These are phyloP conservation scores for Peromyscus attwateri DNA, from an alignment of 2,797 vertebrate genomes.

Conservation along the genomic window DNA sequence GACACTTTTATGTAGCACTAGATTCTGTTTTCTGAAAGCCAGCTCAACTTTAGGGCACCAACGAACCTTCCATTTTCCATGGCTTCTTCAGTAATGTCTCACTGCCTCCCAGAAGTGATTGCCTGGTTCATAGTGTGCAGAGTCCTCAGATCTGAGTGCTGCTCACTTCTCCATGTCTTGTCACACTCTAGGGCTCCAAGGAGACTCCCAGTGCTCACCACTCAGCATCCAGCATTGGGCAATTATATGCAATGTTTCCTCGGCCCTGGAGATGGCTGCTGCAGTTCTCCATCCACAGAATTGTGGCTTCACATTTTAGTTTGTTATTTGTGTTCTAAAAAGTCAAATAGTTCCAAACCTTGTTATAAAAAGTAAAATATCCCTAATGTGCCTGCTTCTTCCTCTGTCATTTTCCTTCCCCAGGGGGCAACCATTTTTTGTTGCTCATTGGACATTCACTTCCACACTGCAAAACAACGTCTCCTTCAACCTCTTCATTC, in stretches of 20 bases:
- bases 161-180: neutral
- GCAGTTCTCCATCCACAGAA: neutral
- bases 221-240: neutral
- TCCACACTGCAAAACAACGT: neutral
- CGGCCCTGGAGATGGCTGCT: neutral
- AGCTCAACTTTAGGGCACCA: neutral
- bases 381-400: neutral
- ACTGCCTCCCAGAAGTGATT: neutral
- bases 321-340: neutral
- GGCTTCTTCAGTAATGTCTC: neutral
- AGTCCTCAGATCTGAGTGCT: neutral
- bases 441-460: neutral
- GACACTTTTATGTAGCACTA: neutral
- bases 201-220: rapidly evolving
- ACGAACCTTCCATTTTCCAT: neutral
- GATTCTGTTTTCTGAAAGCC: neutral
- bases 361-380: neutral
- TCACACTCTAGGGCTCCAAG: rapidly evolving
- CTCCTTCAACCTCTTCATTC: neutral
- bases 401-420: neutral
- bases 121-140: neutral
- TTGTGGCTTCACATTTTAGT: neutral
- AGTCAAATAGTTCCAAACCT: neutral
- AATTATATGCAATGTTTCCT: neutral
- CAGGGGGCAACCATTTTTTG: neutral